Conservation (phyloP, 2,797 vertebrate species). For the Hippocampus kuda region DNA sequence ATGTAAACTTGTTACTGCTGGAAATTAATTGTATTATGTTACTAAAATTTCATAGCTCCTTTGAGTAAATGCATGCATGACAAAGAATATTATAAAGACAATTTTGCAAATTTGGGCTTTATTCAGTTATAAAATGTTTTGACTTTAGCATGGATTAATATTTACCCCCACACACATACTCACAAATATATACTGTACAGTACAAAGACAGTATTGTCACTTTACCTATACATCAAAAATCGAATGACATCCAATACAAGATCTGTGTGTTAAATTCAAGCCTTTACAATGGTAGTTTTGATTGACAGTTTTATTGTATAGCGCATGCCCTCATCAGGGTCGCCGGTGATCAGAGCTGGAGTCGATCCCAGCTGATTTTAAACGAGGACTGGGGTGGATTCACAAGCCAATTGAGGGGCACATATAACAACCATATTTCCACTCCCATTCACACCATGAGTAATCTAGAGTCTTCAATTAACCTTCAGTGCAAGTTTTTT, state of each 20-base stretch:
- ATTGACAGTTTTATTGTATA: not conserved
- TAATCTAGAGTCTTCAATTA: not conserved
- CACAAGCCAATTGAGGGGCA: not conserved
- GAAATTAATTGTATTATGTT: not conserved
- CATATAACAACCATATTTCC: not conserved
- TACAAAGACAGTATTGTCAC: not conserved
- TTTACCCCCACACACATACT: not conserved
- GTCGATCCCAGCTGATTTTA: not conserved
- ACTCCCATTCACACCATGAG: not conserved
- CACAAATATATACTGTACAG: not conserved
- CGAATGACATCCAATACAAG: not conserved
- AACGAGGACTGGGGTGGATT: not conserved
- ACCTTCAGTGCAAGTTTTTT: not conserved
- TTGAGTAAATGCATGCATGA: not conserved
- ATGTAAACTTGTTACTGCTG: not conserved
- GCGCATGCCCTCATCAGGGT: not conserved
- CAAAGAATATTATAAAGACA: not conserved
- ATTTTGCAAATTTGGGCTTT: not conserved
- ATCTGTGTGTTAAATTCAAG: not conserved
- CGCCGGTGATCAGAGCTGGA: not conserved
- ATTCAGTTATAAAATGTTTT: not conserved
- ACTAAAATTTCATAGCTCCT: not conserved
- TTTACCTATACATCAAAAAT: not conserved
- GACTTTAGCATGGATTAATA: not conserved
- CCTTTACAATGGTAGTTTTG: not conserved